Evolutionary conservation across 2,797 vertebrate species (phyloP).

Genomic region (Brotula barbata): DNA sequence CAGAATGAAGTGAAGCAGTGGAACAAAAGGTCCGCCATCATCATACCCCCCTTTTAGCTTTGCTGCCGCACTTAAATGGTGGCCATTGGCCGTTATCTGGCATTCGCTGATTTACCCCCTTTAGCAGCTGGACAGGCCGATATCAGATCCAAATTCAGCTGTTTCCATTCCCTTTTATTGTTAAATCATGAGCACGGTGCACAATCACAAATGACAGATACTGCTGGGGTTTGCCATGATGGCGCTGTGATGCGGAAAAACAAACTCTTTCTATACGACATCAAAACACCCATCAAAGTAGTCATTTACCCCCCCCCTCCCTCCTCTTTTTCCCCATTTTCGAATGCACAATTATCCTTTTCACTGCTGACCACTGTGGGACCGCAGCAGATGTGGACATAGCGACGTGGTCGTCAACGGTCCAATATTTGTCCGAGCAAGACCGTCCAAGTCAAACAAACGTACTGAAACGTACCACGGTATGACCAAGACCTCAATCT

Average conservation of each 20-base stretch:
- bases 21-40: constrained; percentile 63
- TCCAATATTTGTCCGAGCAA: too few species aligned
- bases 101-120: constrained; percentile 51
- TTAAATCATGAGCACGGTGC: constrained; percentile 47
- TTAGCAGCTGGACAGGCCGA: constrained; percentile 52
- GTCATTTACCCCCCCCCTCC: too few species aligned
- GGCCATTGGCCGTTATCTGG: constrained; percentile 51
- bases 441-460: too few species aligned
- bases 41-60: constrained; percentile 50
- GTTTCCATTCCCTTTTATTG: constrained; percentile 63
- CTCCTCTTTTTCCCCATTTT: too few species aligned
- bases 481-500: too few species aligned
- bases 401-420: too few species aligned
- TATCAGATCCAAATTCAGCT: constrained; percentile 69
- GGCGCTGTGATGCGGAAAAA: constrained; percentile 38
- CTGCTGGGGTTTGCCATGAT: constrained; percentile 36
- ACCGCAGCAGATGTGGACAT: too few species aligned
- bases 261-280: constrained; percentile 52
- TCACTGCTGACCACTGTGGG: too few species aligned
- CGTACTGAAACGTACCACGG: too few species aligned
- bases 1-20: constrained; percentile 59
- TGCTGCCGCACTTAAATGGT: constrained; percentile 50
- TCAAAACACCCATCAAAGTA: constrained; percentile 26
- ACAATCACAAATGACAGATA: constrained; percentile 48
- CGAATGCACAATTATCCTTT: not conserved